A percentile compares a stretch with the other conserved stretches of the same genome.
These are phyloP conservation scores for Armadillidium nasatum DNA, from an alignment of 1,140 invertebrate genomes.

Conservation along the genomic window DNA sequence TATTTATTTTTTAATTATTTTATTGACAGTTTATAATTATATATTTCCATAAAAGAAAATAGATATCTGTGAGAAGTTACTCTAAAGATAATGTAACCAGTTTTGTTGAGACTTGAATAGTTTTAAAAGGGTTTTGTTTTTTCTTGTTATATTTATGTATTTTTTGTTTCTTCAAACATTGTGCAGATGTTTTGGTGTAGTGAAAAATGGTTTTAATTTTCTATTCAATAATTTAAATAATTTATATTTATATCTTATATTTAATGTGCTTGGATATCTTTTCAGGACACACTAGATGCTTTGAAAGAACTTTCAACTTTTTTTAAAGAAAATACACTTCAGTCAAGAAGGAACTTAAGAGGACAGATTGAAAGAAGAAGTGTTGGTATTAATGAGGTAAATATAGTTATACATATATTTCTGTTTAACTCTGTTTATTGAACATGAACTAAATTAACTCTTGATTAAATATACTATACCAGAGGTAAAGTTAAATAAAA, in stretches of 20 bases:
- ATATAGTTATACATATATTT: background rate
- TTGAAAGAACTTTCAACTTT: constrained; percentile 27
- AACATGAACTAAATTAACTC: background rate
- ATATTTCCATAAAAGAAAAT: too few species aligned
- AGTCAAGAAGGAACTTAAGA: constrained; percentile 25
- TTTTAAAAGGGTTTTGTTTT: too few species aligned
- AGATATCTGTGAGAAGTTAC: too few species aligned
- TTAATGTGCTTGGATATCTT: background rate
- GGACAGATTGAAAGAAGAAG: constrained; percentile 28
- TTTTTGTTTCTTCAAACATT: too few species aligned
- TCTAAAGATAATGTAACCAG: too few species aligned
- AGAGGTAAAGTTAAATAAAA: background rate
- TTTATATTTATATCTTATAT: background rate
- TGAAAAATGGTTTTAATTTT: too few species aligned
- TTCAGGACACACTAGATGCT: constrained; percentile 28
- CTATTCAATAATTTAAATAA: too few species aligned
- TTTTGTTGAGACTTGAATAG: too few species aligned
- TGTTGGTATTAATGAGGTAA: constrained; percentile 25
- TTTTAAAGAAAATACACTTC: constrained; percentile 27
- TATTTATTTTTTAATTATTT: too few species aligned
- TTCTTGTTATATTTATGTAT: too few species aligned
- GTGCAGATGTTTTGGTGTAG: too few species aligned
- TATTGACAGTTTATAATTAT: too few species aligned
- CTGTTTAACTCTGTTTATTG: background rate
- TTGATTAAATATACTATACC: background rate